Conservation (phyloP, 92 coral and sea anemone genomes). For the Bergia puertoricense region DNA sequence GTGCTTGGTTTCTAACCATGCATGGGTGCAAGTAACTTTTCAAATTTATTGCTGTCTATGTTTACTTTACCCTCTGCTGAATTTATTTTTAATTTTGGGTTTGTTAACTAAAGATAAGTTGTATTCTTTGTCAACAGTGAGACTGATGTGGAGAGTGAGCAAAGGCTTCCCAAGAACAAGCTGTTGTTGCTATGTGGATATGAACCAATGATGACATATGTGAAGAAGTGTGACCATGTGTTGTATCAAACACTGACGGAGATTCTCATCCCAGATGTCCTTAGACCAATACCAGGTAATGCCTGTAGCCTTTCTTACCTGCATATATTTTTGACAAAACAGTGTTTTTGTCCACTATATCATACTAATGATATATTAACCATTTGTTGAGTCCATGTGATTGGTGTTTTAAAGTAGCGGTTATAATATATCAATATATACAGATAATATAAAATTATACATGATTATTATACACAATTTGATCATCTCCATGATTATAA, state of each 20-base stretch:
- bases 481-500: too few relatives aligned
- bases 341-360: too few relatives aligned
- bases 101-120: background rate
- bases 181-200: slow-evolving; percentile 82
- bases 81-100: background rate
- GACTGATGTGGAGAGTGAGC: slow-evolving; percentile 80
- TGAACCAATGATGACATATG: slow-evolving; percentile 85
- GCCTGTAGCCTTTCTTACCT: background rate
- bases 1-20: too few relatives aligned
- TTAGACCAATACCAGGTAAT: slow-evolving; percentile 90
- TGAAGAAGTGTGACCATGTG: slow-evolving; percentile 87
- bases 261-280: slow-evolving; percentile 94
- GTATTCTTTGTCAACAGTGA: slow-evolving; percentile 53
- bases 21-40: background rate
- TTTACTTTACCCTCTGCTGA: background rate
- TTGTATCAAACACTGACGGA: slow-evolving; percentile 96
- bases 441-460: too few relatives aligned
- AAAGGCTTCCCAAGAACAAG: slow-evolving; percentile 84
- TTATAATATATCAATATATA: too few relatives aligned
- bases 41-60: background rate
- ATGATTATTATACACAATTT: too few relatives aligned
- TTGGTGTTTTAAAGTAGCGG: too few relatives aligned
- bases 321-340: background rate
- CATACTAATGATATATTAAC: background rate
- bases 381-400: background rate